Base-by-base conservation (phyloP, 1,140 invertebrate species). In the Homarus americanus region DNA sequence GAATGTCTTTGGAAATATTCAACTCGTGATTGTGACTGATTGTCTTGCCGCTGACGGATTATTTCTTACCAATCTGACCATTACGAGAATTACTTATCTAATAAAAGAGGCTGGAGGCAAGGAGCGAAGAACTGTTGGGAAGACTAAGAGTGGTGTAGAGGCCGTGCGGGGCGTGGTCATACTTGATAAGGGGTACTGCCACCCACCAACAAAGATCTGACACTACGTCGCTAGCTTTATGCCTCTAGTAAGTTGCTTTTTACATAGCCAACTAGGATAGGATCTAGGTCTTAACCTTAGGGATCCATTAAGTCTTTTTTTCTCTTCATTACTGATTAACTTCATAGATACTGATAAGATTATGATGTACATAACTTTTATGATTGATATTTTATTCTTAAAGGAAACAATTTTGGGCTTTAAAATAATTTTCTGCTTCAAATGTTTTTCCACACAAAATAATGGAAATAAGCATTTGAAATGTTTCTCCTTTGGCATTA, bases 191-290 rank as follows among this genome's bases (percentile, higher is more conserved):
- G 63, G 63, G n/a, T 10, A 28, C n/a, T 32, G 32, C 58, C 20
- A 32, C n/a, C 63, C n/a, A 5, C 7, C 7, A 20, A 82, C 24
- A 36, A 36, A 83, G 58, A 83, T 83, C 40, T 40, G 58, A 83
- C 58, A 32, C 63, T 83, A 38, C 36, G n/a, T 69, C 58, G 53
- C 82, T 38, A 20, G 36, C 58, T 83, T 69, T 38, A 58, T 10
- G 58, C 9, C 53, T 83, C 58, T 66, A 83, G 82, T 38, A 5
- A 69, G 32, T 41, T 69, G 82, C 82, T 83, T 83, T 83, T 83
- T 83, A 83, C 40, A 69, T 83, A 83, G 82, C 82, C 20, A 38
- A n/a, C 58, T 83, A 83, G 82, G 53, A 36, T 83, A 83, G 82
- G 24, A 12, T 83, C 36, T 83, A 40, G 82, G 12, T 28, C 58